A percentile compares a stretch with the other conserved stretches of the same genome.
phyloP scores from a whole-genome alignment of 2,797 vertebrate species.

The Petrocephalus schoutedeni region DNA sequence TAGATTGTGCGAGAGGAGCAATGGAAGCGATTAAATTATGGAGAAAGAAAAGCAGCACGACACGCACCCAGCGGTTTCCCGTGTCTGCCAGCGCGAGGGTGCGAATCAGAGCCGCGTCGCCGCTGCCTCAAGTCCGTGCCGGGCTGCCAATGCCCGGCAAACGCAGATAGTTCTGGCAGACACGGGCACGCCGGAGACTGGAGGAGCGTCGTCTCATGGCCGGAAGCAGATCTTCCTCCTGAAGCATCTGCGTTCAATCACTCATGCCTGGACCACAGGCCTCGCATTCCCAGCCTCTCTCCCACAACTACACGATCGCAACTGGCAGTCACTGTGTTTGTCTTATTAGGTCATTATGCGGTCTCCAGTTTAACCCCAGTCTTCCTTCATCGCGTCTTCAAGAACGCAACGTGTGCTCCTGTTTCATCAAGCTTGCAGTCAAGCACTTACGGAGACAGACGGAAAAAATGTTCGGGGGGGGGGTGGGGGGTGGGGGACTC shows the following conservation, averaged over 20 bases:
- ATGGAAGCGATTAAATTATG: constrained; percentile 64
- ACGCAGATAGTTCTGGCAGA: neutral
- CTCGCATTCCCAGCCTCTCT: constrained; percentile 34
- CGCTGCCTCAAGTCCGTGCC: neutral
- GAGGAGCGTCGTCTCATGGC: neutral
- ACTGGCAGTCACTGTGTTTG: constrained; percentile 25
- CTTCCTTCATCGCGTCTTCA: constrained; percentile 44
- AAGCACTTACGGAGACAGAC: constrained; percentile 51
- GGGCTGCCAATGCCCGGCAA: neutral
- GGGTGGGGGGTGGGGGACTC: constrained; percentile 27
- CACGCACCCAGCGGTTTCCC: constrained; percentile 46
- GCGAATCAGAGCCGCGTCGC: neutral
- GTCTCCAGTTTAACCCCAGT: constrained; percentile 50
- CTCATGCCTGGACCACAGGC: constrained; percentile 32
- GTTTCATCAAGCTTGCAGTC: constrained; percentile 56
- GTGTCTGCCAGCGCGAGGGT: constrained; percentile 37
- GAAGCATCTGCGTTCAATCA: constrained; percentile 24
- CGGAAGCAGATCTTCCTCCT: constrained; percentile 34
- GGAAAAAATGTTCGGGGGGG: constrained; percentile 51
- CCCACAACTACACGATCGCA: constrained; percentile 26
- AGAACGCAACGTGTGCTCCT: constrained; percentile 44
- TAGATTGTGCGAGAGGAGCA: constrained; percentile 30
- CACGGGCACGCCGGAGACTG: neutral
- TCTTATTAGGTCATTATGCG: constrained; percentile 49
- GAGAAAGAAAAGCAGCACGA: constrained; percentile 49